Conservation (phyloP, 1,140 invertebrate genomes). For the Calephelis nemesis region DNA sequence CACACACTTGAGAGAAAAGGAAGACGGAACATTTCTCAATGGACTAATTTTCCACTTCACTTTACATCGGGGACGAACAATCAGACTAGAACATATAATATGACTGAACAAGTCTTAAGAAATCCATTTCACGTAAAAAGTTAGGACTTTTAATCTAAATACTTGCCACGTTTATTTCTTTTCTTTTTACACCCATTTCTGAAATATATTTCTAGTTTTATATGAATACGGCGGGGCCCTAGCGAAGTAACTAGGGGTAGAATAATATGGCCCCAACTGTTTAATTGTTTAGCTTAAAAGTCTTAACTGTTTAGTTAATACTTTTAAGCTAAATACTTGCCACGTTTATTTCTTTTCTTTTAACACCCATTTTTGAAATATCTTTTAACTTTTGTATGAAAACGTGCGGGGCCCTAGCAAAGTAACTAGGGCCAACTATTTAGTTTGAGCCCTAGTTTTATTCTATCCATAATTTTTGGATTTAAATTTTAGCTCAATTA, state of each 20-base stretch:
- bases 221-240: too few species aligned
- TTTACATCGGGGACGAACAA: slow-evolving; percentile 28
- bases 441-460: too few species aligned
- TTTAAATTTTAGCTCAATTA: too few species aligned
- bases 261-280: too few species aligned
- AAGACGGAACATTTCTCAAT: slow-evolving; percentile 42
- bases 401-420: too few species aligned
- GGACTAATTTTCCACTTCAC: slow-evolving; percentile 52
- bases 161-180: not conserved
- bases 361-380: not conserved
- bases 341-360: not conserved
- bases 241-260: too few species aligned
- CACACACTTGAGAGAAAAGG: slow-evolving; percentile 42
- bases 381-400: too few species aligned
- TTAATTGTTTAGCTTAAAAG: too few species aligned
- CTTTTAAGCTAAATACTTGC: not conserved
- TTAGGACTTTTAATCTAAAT: slow-evolving; percentile 6
- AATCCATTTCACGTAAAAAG: slow-evolving; percentile 8
- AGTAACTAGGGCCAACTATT: too few species aligned
- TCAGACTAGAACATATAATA: slow-evolving; percentile 18
- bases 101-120: slow-evolving; percentile 14
- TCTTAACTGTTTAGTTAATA: too few species aligned
- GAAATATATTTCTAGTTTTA: not conserved
- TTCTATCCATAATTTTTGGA: too few species aligned
- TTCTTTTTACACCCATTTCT: not conserved